Conservation (phyloP, 2,113 vertebrate species). For the Chlorodrepanis virens region DNA sequence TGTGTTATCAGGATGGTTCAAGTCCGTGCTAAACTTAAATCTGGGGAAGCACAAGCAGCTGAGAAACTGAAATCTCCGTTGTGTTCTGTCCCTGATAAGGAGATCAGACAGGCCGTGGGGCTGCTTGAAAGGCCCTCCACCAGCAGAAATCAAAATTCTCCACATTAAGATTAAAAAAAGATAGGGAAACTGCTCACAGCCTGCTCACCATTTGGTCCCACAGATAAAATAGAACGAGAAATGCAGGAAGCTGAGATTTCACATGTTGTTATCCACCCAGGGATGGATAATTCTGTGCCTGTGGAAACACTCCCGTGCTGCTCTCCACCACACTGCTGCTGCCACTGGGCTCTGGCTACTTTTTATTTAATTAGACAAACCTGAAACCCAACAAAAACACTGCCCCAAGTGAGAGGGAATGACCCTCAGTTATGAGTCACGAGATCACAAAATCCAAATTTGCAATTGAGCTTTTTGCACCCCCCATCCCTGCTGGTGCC, state of each 20-base stretch:
- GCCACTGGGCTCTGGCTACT: background rate
- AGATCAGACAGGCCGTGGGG: background rate
- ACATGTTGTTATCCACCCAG: background rate
- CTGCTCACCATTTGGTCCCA: constrained; percentile 7
- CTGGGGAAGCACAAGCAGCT: background rate
- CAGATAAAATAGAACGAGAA: background rate
- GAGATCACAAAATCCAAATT: background rate
- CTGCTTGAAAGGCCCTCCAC: background rate
- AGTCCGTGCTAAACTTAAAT: background rate
- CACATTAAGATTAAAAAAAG: constrained; percentile 8
- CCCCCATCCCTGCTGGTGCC: accelerated
- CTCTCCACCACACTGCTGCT: background rate
- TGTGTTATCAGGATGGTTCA: background rate
- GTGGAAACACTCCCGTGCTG: accelerated
- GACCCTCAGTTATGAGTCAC: background rate
- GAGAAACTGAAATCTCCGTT: background rate
- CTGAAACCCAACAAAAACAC: background rate
- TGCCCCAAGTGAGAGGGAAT: background rate
- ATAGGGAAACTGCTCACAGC: background rate
- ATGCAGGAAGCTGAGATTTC: background rate
- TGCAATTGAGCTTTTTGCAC: background rate
- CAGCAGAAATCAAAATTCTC: background rate
- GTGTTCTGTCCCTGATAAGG: background rate
- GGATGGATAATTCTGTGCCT: accelerated
- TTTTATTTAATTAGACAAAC: background rate